Evolutionary conservation across 1,140 invertebrate genomes (phyloP).

Genomic region (Prorops nasuta): DNA sequence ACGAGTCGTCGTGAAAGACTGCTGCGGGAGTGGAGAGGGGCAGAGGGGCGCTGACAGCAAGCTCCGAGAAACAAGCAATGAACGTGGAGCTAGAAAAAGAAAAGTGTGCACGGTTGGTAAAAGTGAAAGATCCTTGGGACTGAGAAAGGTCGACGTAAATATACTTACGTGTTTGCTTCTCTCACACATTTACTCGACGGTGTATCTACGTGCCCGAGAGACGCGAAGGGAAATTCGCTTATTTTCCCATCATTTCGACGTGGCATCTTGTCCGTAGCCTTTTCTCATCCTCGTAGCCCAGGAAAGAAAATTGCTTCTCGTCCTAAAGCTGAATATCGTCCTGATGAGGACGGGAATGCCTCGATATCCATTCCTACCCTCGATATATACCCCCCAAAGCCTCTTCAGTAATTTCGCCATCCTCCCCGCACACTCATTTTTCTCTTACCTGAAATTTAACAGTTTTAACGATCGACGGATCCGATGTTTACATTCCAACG

Average conservation of each 20-base stretch:
- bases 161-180: no score
- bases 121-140: conserved; percentile 13
- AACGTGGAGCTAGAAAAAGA: background rate
- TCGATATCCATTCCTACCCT: conserved; percentile 20
- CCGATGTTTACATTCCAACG: no score
- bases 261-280: conserved; percentile 51
- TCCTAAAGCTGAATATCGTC: conserved; percentile 50
- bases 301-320: conserved; percentile 55
- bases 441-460: no score
- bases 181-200: no score
- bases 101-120: background rate
- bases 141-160: background rate
- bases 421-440: conserved; percentile 3
- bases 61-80: background rate
- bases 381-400: background rate
- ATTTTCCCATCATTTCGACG: conserved; percentile 52
- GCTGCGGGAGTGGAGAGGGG: background rate
- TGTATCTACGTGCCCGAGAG: no score
- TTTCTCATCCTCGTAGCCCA: conserved; percentile 39
- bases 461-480: no score
- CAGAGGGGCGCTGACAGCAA: conserved; percentile 1
- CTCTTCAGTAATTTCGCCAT: background rate
- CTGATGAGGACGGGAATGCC: conserved; percentile 49
- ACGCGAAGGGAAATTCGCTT: conserved; percentile 52
- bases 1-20: no score